Evolutionary conservation across 37 sponge, comb jelly and placozoan species (phyloP).

Genomic region (Geodia barretti): DNA sequence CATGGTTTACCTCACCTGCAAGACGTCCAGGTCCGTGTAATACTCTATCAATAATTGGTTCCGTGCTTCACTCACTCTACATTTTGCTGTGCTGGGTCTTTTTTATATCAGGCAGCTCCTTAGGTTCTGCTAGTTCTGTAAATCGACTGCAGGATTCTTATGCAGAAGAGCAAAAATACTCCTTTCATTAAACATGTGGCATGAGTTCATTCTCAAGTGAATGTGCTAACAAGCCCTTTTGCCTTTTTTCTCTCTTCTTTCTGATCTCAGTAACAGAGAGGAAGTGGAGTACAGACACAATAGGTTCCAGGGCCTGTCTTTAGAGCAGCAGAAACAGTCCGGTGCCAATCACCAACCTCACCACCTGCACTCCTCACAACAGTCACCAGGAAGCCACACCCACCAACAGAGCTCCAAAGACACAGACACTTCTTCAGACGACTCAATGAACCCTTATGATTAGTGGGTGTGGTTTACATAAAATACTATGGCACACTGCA

Average conservation of each 20-base stretch:
- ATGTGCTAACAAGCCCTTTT: no score
- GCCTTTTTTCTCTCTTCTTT: no score
- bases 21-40: conserved; percentile 10
- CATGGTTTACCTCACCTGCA: conserved; percentile 6
- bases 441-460: conserved; percentile 51
- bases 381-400: background rate
- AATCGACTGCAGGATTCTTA: no score
- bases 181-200: no score
- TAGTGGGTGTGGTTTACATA: background rate
- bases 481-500: no score
- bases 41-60: no score
- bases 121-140: no score
- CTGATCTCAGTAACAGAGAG: background rate
- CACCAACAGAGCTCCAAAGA: background rate
- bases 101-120: no score
- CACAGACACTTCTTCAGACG: conserved; percentile 11
- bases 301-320: conserved; percentile 38
- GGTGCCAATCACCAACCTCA: background rate
- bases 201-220: no score
- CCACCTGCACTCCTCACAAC: background rate
- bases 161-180: no score
- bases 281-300: conserved; percentile 22
- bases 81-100: no score
- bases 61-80: no score
- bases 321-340: conserved; percentile 20